Conservation (phyloP, 2,797 vertebrate genomes). For the Sebastolobus alascanus region DNA sequence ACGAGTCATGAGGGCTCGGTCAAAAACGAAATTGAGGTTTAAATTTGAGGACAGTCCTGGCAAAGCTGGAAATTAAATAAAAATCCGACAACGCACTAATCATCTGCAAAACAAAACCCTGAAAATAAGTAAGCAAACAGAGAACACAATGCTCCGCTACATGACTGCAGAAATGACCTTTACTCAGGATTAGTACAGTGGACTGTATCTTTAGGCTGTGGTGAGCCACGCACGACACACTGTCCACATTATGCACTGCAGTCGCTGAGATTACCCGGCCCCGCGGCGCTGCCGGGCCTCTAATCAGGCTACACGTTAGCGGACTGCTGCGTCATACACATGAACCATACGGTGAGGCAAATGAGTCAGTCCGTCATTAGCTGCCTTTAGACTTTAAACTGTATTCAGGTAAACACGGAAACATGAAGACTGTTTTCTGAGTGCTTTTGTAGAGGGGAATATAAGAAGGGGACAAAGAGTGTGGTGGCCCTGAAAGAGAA, state of each 20-base stretch:
- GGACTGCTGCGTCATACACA: conserved; percentile 32
- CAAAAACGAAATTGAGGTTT: conserved; percentile 17
- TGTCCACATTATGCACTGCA: conserved; percentile 62
- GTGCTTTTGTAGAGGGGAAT: background rate
- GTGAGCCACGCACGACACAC: conserved; percentile 66
- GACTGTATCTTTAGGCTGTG: conserved; percentile 61
- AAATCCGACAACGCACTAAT: background rate
- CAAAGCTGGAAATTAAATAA: background rate
- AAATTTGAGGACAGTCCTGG: conserved; percentile 1
- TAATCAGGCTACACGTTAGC: conserved; percentile 38
- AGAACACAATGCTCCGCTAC: conserved; percentile 20
- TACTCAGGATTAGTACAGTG: conserved; percentile 73
- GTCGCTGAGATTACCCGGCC: conserved; percentile 53
- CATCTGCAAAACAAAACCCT: conserved; percentile 15
- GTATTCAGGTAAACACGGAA: background rate
- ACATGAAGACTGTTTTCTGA: background rate
- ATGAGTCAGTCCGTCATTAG: conserved; percentile 4
- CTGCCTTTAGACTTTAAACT: background rate
- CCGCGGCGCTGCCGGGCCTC: conserved; percentile 19
- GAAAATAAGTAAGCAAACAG: conserved; percentile 20
- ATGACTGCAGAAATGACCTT: conserved; percentile 71
- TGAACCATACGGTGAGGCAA: conserved; percentile 10
- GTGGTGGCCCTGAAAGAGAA: too few relatives aligned
- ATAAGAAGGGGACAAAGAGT: background rate
- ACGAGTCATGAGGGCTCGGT: conserved; percentile 12